Evolutionary conservation across 2,888 invertebrate species (phyloP), one percentile per base, ranked within the genome.

Genomic region (Lutraria lutraria): DNA sequence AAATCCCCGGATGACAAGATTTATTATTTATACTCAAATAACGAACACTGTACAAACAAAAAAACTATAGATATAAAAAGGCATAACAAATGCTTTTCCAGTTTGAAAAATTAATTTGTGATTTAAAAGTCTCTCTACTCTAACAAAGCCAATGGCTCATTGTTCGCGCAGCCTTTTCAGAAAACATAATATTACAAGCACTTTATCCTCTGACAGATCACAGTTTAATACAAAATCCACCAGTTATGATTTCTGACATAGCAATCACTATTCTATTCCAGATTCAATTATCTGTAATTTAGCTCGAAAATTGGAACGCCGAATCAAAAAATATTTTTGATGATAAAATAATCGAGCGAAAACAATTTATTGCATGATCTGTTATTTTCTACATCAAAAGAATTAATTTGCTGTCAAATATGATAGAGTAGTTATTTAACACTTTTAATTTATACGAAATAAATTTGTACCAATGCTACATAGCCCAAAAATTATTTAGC

Each of bases 341-440:
- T 76, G 31, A 76, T 76, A 31, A 76, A 31, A 34, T 25, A 76
- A 76, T 34, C 31, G 31, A 76, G 25, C 34, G 25, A 31, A 76
- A 76, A 25, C 34, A 31, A 19, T 34, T 76, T 76, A 34, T 31
- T 76, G 34, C 76, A 34, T 19, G 0, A 76, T 76, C 76, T 31
- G 6, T 31, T 34, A 76, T 15, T 13, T 31, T 76, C 3, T 76
- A 31, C 3, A 15, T 76, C 76, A 31, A 31, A 76, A 13, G 34
- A 31, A 34, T 25, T 29, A 34, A 19, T 34, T 31, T 31, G 29
- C 76, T 34, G 76, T 34, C 76, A 34, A 34, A 15, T 34, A 25
- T 76, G 76, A 76, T 76, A 31, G 16, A 76, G 52, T 34, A 29
- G 79, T 79, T 79, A 34, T 34, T 79, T n/a, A 79, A 79, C 34